Percentiles rank a stretch among this genome's conserved stretches.
phyloP scores from a whole-genome alignment of 2,113 vertebrate genomes.

The Laticauda laticaudata region DNA sequence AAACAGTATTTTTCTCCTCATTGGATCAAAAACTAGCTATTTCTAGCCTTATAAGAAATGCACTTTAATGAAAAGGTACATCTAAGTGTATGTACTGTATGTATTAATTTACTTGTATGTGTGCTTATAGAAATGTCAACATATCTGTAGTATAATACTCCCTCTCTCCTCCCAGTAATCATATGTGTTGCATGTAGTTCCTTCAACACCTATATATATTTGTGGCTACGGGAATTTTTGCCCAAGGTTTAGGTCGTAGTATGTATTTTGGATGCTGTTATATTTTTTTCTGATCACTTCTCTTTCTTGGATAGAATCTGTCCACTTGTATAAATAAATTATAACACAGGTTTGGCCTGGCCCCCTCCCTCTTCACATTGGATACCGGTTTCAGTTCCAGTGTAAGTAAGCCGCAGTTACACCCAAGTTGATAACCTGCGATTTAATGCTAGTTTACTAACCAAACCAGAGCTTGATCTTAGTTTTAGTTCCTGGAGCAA shows the following conservation, averaged over 20 bases:
- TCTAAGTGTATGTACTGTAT: slow-evolving; percentile 8
- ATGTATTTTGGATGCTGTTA: slow-evolving; percentile 1
- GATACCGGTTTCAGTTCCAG: background rate
- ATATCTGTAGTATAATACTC: background rate
- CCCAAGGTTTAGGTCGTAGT: background rate
- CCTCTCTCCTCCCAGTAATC: slow-evolving; percentile 4
- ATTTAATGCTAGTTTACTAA: background rate
- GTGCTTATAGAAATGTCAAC: background rate
- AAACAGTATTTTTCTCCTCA: slow-evolving; percentile 56
- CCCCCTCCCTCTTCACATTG: background rate
- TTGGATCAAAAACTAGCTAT: slow-evolving; percentile 56
- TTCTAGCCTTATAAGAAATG: slow-evolving; percentile 63
- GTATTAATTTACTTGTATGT: background rate
- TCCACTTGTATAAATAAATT: background rate
- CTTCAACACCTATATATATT: slow-evolving; percentile 9
- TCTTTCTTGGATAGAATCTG: background rate
- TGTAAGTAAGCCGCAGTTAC: background rate
- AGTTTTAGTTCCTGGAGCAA: background rate
- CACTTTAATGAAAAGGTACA: slow-evolving; percentile 61
- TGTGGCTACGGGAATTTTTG: slow-evolving; percentile 37
- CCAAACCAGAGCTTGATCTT: background rate
- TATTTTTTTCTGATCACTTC: background rate
- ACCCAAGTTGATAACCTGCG: background rate
- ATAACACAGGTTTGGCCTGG: background rate
- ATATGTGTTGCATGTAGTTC: slow-evolving; percentile 49